phyloP scores from a whole-genome alignment of 1,140 invertebrate genomes.

The Ceratitis capitata region DNA sequence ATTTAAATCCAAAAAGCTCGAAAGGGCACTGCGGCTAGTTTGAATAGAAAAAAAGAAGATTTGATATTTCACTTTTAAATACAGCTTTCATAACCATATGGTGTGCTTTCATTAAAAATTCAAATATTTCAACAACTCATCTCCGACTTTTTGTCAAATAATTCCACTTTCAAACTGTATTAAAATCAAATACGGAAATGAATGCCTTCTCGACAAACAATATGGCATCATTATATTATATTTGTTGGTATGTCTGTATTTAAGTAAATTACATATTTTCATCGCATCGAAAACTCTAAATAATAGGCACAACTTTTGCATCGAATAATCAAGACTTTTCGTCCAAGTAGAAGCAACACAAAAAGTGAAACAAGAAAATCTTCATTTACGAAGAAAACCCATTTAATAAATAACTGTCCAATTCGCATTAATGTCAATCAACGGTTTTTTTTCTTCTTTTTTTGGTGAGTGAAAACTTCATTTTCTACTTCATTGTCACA shows the following conservation, averaged over 20 bases:
- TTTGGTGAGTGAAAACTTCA: constrained; percentile 23
- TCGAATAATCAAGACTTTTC: background rate
- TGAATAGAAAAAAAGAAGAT: no score
- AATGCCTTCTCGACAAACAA: background rate
- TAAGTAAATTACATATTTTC: background rate
- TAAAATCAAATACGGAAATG: background rate
- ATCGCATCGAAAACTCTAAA: background rate
- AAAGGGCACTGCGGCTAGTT: no score
- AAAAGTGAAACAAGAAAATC: background rate
- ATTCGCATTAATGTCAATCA: constrained; percentile 37
- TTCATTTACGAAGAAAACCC: background rate
- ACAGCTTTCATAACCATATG: no score
- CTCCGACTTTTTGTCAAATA: background rate
- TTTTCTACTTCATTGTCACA: constrained; percentile 3
- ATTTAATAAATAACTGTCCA: constrained; percentile 30
- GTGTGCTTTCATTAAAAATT: no score
- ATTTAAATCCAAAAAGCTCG: no score
- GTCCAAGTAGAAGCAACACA: background rate
- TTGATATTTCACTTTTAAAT: no score
- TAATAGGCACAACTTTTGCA: background rate
- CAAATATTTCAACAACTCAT: background rate
- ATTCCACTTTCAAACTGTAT: background rate
- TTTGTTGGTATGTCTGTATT: no score
- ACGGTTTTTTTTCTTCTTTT: no score
- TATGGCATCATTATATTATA: background rate